Percentiles rank a stretch among this genome's conserved stretches.
phyloP scores from a whole-genome alignment of 2,113 vertebrate genomes.

The Emydocephalus ijimae region DNA sequence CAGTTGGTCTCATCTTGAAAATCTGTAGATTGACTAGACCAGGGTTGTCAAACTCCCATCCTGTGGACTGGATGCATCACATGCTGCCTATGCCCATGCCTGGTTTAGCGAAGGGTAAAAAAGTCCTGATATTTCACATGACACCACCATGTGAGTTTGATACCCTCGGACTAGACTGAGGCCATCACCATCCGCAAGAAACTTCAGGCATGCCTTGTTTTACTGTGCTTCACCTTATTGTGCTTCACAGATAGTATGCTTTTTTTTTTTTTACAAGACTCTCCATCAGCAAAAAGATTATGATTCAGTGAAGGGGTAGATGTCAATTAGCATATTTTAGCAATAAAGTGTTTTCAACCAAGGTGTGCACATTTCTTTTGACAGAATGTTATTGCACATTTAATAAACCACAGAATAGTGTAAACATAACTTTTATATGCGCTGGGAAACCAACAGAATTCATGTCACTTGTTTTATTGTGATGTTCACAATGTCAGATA shows the following conservation, averaged over 20 bases:
- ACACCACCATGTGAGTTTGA: too few relatives aligned
- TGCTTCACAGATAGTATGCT: background rate
- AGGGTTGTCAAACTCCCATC: too few relatives aligned
- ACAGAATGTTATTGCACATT: background rate
- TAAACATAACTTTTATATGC: background rate
- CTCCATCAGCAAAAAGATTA: background rate
- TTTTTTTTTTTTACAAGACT: background rate
- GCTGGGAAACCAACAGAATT: background rate
- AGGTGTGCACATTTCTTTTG: background rate
- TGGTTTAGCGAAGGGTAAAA: too few relatives aligned
- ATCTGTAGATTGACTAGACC: background rate
- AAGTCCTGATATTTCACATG: too few relatives aligned
- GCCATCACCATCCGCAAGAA: background rate
- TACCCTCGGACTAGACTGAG: background rate
- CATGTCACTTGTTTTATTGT: background rate
- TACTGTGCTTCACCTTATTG: background rate
- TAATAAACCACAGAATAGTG: background rate
- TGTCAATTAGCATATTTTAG: background rate
- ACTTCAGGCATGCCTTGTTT: background rate
- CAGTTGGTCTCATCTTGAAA: background rate
- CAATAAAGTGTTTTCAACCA: background rate
- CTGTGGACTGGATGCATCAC: too few relatives aligned
- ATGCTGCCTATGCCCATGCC: too few relatives aligned
- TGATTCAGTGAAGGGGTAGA: background rate
- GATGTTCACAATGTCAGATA: background rate